Evolutionary conservation across 92 coral and sea anemone genomes (phyloP), one percentile per base, ranked within the genome.

Genomic region (Zoanthus sansibaricus): DNA sequence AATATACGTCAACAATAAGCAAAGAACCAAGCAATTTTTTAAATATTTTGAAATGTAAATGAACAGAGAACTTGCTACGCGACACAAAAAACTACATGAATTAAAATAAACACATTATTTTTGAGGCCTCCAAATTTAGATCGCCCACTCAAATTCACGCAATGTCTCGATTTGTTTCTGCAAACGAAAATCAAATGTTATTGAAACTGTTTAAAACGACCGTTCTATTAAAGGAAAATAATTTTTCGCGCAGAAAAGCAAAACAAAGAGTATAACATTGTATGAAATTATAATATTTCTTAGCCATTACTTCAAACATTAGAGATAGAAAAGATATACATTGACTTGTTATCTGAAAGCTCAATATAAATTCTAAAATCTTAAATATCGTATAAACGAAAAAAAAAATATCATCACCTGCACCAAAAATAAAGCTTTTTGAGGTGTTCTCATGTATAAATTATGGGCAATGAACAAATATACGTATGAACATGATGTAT

Each of bases 81-180:
- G 73, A 52, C 15, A 37, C 3, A 20, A 46, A 64, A 80, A 45
- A 9, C 33, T 59, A 15, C 14, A 5, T 45, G 70, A 45, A 58
- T n/a, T 46, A 58, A 48, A 80, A 80, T 80, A 69, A 79, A 80
- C 66, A 46, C 58, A 80, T 64, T 80, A 80, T 80, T 79, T 47
- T 69, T 80, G 52, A 66, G 25, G 85, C 47, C 75, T 80, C 85
- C 85, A 66, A 80, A 80, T 37, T 80, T 80, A 80, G 85, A 80
- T 80, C 85, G 85, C 85, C 85, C 85, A 66, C 85, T 42, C 85
- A 76, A 25, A 64, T 80, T 64, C 75, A 80, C 74, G 75, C 85
- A 55, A 80, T 10, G 17, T 15, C 75, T 64, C 11, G 31, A 32
- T 49, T 12, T 66, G 47, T 47, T 66, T 47, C 46, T 66, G 14